A percentile compares a stretch with the other conserved stretches of the same genome.
phyloP scores from a whole-genome alignment of 2,888 invertebrate genomes.

The Latrodectus elegans region DNA sequence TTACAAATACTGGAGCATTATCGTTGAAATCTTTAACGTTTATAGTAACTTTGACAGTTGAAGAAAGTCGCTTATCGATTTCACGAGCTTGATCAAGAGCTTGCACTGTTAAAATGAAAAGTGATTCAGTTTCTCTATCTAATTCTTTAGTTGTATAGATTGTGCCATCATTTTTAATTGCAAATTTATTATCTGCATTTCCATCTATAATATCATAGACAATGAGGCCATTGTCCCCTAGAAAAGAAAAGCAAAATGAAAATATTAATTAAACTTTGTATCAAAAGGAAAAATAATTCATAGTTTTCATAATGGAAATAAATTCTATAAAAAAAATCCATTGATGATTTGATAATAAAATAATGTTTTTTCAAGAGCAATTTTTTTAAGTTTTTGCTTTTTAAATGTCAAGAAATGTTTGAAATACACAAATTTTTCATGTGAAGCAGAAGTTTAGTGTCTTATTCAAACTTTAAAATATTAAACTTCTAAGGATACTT shows the following conservation, averaged over 20 bases:
- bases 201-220: conserved; percentile 88
- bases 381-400: too few relatives aligned
- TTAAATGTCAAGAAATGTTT: too few relatives aligned
- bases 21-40: conserved; percentile 93
- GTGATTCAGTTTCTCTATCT: conserved; percentile 87
- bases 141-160: conserved; percentile 84
- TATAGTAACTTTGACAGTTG: conserved; percentile 91
- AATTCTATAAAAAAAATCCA: too few relatives aligned
- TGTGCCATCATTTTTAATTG: conserved; percentile 87
- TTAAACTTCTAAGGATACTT: too few relatives aligned
- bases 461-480: too few relatives aligned
- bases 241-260: conserved; percentile 67
- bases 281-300: too few relatives aligned
- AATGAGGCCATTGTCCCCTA: conserved; percentile 90
- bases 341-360: too few relatives aligned
- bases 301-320: too few relatives aligned
- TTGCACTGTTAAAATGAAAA: conserved; percentile 89
- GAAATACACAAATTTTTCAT: too few relatives aligned
- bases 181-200: conserved; percentile 86
- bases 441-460: too few relatives aligned
- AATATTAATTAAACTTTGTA: too few relatives aligned
- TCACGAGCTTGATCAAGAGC: conserved; percentile 87
- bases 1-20: conserved; percentile 89
- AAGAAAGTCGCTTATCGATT: conserved; percentile 84
- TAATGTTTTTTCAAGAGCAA: too few relatives aligned